Conservation (phyloP, 2,113 vertebrate species). For the Pandion haliaetus region DNA sequence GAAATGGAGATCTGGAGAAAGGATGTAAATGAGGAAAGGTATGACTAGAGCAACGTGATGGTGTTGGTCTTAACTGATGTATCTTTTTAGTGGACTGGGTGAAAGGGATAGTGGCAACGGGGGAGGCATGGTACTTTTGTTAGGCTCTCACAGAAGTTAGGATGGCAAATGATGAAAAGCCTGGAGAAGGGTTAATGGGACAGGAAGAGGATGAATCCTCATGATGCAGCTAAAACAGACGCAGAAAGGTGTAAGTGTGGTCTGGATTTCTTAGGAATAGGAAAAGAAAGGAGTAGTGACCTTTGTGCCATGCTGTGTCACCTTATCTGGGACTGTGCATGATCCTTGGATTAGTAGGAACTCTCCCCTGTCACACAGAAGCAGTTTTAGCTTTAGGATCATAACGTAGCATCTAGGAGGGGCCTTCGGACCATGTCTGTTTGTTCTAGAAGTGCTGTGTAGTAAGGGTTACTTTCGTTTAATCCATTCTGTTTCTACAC, state of each 20-base stretch:
- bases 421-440: background rate
- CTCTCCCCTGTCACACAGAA: background rate
- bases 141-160: background rate
- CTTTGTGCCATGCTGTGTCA: background rate
- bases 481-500: background rate
- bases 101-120: background rate
- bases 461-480: background rate
- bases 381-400: background rate
- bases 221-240: background rate
- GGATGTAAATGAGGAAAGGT: background rate
- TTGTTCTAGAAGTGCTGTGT: background rate
- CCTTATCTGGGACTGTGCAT: background rate
- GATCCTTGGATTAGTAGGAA: background rate
- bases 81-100: background rate
- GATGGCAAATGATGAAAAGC: background rate
- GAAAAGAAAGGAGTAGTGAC: background rate
- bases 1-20: background rate
- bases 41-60: rapidly evolving
- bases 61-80: background rate
- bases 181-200: background rate
- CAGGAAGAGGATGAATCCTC: background rate
- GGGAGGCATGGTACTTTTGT: background rate
- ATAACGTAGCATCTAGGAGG: background rate
- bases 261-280: background rate
- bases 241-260: background rate